Evolutionary conservation across 2,888 invertebrate species (phyloP), one percentile per base, ranked within the genome.

Genomic region (Autographa pulchrina): DNA sequence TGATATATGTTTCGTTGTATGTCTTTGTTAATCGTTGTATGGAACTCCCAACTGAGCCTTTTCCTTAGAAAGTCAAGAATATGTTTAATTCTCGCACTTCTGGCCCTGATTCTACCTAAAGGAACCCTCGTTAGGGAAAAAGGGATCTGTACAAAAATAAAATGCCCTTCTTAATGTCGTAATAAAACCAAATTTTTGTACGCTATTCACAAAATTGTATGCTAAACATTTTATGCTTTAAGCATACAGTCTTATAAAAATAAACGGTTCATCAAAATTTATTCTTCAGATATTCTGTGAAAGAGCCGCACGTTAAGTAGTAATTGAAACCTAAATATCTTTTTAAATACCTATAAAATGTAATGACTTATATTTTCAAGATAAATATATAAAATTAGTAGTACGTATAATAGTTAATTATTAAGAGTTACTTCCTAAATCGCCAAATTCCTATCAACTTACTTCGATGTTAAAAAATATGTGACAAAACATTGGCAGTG

Each of bases 21-120:
- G 41, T 52, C 20, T 32, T 48, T 16, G 59, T 64, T 38, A 78
- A 66, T 81, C 68, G 66, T 66, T n/a, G 56, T 61, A 75, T 75
- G 52, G 35, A 62, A 75, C 60, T 43, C 38, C 18, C 25, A 52
- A 41, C 59, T 48, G 48, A 67, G 1, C 68, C 59, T 25, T 48
- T 41, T 32, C 54, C 31, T n/a, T 62, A 43, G 38, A 68, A 68
- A 62, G 58, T 56, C 32, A 59, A 70, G 48, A 62, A 73, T 73
- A 68, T 62, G 7, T 61, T 32, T 16, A 38, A 62, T 68, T 59
- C 25, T 60, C 18, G 54, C 52, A 48, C 20, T 38, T n/a, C 16
- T n/a, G 65, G 71, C 69, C 61, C 61, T 64, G 38, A 62, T 59
- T 70, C 77, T 16, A 70, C 62, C 43, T 78, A 78, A 62, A 65